Percentiles rank a stretch among this genome's conserved stretches.
Evolutionary conservation across 1,140 invertebrate species (phyloP).

Genomic region (Drosophila pallidifrons): DNA sequence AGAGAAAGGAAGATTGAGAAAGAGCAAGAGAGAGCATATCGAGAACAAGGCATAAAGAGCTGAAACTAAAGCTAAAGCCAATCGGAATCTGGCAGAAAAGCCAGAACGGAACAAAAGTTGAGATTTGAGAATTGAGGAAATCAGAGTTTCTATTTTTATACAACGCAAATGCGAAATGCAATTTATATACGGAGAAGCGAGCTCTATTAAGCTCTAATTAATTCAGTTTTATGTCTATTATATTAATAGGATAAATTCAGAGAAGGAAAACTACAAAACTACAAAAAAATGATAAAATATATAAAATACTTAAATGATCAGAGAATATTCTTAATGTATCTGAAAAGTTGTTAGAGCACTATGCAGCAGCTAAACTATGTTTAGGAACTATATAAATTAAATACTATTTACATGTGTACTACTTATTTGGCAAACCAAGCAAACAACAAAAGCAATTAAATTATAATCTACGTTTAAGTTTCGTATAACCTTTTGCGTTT

Average conservation of each 20-base stretch:
- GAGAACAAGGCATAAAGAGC: constrained; percentile 58
- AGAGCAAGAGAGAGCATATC: constrained; percentile 40
- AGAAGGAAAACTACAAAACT: constrained; percentile 18
- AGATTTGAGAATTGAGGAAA: constrained; percentile 19
- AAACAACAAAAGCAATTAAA: constrained; percentile 20
- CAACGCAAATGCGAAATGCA: constrained; percentile 39
- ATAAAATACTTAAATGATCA: constrained; percentile 24
- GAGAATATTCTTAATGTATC: constrained; percentile 36
- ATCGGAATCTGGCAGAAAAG: constrained; percentile 3
- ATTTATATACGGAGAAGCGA: constrained; percentile 51
- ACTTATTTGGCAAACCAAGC: constrained; percentile 27
- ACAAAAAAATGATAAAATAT: constrained; percentile 13
- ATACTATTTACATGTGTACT: constrained; percentile 18
- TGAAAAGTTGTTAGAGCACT: constrained; percentile 8
- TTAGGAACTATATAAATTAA: constrained; percentile 27
- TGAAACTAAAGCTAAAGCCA: constrained; percentile 62
- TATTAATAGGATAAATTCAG: constrained; percentile 72
- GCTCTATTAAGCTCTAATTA: constrained; percentile 41
- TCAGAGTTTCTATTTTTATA: constrained; percentile 80
- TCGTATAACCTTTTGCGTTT: constrained; percentile 42
- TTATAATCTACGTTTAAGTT: constrained; percentile 48
- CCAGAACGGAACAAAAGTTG: constrained; percentile 7
- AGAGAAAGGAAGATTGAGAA: constrained; percentile 1
- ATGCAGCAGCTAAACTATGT: constrained; percentile 34
- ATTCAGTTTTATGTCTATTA: constrained; percentile 76